phyloP scores from a whole-genome alignment of 2,888 invertebrate genomes.

The Aleiodes testaceus region DNA sequence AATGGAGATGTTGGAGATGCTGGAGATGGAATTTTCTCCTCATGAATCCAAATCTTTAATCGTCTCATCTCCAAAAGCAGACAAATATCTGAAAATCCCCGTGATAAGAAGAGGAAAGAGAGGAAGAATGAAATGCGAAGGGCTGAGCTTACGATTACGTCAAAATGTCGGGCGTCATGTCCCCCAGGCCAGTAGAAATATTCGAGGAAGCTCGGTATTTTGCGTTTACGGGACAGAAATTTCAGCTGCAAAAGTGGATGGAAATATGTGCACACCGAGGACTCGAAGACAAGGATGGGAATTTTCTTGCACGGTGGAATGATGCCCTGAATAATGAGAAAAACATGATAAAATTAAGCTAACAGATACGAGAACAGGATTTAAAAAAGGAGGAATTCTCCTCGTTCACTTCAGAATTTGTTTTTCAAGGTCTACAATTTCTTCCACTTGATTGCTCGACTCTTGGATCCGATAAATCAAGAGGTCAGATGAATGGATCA shows the following conservation, averaged over 20 bases:
- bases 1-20: background rate
- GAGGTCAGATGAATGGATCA: no score
- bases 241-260: constrained; percentile 36
- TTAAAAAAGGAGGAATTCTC: background rate
- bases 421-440: constrained; percentile 1
- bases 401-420: background rate
- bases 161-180: constrained; percentile 37
- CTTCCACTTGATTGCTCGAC: no score
- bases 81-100: background rate
- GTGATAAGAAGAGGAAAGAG: background rate
- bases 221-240: constrained; percentile 45
- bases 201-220: constrained; percentile 46
- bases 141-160: constrained; percentile 35
- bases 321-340: background rate
- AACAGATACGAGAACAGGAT: background rate
- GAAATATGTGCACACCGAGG: constrained; percentile 38
- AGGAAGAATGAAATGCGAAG: constrained; percentile 16
- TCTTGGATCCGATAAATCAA: no score
- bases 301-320: background rate
- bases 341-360: no score
- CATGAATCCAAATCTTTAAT: constrained; percentile 3
- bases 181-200: constrained; percentile 34
- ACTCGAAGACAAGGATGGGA: constrained; percentile 24
- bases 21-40: no score
- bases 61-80: background rate